These are phyloP conservation scores for Apotomis betuletana DNA, from an alignment of 2,888 invertebrate species.

Conservation along the genomic window DNA sequence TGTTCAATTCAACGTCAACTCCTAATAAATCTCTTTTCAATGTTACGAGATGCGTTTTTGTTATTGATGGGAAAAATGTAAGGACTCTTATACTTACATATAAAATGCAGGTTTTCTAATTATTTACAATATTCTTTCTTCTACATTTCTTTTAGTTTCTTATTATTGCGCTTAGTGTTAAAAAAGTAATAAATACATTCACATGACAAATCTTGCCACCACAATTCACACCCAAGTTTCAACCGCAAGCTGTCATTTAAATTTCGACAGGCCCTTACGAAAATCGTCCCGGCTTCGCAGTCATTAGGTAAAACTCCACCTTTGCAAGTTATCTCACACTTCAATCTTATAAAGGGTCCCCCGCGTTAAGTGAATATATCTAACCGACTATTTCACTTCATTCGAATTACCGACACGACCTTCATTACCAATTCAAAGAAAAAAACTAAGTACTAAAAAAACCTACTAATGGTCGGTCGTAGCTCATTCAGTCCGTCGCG, in stretches of 20 bases:
- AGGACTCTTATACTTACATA: no score
- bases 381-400: constrained; percentile 45
- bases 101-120: no score
- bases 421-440: constrained; percentile 57
- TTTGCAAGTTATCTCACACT: not conserved
- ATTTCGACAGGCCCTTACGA: not conserved
- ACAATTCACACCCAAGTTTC: not conserved
- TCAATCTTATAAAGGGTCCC: not conserved
- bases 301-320: not conserved
- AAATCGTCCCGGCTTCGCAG: not conserved
- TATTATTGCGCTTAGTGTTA: no score
- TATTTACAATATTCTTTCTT: no score
- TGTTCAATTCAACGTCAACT: no score
- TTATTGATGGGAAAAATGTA: no score
- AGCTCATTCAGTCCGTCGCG: constrained; percentile 66
- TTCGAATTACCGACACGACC: constrained; percentile 51
- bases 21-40: no score
- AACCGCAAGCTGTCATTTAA: not conserved
- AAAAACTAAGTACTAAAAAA: constrained; percentile 59
- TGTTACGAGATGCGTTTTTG: no score
- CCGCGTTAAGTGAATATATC: constrained; percentile 7
- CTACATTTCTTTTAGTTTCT: no score
- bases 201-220: not conserved
- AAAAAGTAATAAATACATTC: not conserved
- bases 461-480: constrained; percentile 54